Evolutionary conservation across 2,888 invertebrate genomes (phyloP), one percentile per base, ranked within the genome.

Genomic region (Habrosyne pyritoides): DNA sequence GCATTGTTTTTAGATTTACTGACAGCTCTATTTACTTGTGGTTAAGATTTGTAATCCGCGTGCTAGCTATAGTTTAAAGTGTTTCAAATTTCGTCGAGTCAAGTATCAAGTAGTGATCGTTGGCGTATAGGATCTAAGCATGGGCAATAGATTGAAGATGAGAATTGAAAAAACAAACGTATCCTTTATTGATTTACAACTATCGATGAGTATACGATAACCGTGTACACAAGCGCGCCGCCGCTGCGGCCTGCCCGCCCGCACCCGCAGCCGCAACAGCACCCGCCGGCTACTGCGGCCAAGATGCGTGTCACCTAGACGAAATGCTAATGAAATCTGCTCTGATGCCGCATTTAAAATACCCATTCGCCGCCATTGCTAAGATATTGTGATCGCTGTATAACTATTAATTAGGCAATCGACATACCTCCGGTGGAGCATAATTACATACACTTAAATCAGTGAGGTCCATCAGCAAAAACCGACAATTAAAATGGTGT

Each of bases 151-250:
- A 63, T 58, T 50, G 54, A 61, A 64, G 67, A 63, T 59, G 67
- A 61, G 53, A 24, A 10, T 42, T 14, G 0, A 49, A 14, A 53
- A 53, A 50, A 50, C 26, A 42, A 66, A 63, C 56, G 67, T 77
- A 77, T 75, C 79, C 75, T 81, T 82, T 82, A 85, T 86, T 89
- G 86, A 88, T 88, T 84, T 86, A 87, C 79, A 71, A 70, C 67
- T 71, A 67, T 75, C 75, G 86, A 79, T 77, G 73, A 67, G 50
- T 57, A 57, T 53, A 60, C 63, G 74, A 69, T 74, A 73, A 55
- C 52, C 26, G 30, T 53, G 56, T 47, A 60, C 61, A 66, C 67
- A 70, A 59, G 60, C 61, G 53, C 63, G 60, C 56, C 56, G 58
- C 64, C 14, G 18, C 57, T 53, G 54, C 28, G 14, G 52, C 18